Base-by-base conservation (phyloP, 92 coral and sea anemone genomes). In the Anthopleura xanthogrammica region DNA sequence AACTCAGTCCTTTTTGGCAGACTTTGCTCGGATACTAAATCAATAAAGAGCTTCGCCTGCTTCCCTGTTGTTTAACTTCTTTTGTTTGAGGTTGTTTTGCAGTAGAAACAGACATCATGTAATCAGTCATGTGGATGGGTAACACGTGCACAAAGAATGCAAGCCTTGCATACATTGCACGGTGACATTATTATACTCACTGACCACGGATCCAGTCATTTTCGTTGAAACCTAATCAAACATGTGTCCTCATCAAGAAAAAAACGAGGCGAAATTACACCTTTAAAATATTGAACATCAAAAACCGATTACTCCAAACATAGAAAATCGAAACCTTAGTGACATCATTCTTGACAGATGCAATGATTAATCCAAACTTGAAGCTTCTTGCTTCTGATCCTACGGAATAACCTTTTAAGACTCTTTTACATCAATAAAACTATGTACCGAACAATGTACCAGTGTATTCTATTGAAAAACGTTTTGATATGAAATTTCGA, bases 141-240 rank as follows among this genome's bases (percentile, higher is more conserved):
- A 65, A 80, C 92, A 89, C 92, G 87, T 85, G 91, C 82, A 77
- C 77, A 76, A 76, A 42, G 83, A 72, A 57, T 72, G 88, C 64
- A 62, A 85, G 11, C 68, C 76, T 24, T 82, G 70, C 42, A 55
- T 41, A 78, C 79, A 76, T 75, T 65, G 57, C 16, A 46, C 80
- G 72, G 90, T 86, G 85, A 86, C 70, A 76, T 46, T 64, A 77
- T 77, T 77, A 50, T 77, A 6, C 80, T 16, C 16, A 6, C 65
- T 17, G 64, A 58, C 77, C 65, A 12, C 77, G 8, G 40, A 43
- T 29, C 52, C 43, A 3, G 29, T 50, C 75, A 23, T 36, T 68
- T 68, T 68, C 74, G 42, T 43, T 36, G 14, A 68, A 39, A 80
- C 23, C 68, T 48, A 14, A 12, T 13, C 58, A 77, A 10, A 81